Evolutionary conservation across 2,797 vertebrate genomes (phyloP).

Genomic region (Neoniphon sammara): DNA sequence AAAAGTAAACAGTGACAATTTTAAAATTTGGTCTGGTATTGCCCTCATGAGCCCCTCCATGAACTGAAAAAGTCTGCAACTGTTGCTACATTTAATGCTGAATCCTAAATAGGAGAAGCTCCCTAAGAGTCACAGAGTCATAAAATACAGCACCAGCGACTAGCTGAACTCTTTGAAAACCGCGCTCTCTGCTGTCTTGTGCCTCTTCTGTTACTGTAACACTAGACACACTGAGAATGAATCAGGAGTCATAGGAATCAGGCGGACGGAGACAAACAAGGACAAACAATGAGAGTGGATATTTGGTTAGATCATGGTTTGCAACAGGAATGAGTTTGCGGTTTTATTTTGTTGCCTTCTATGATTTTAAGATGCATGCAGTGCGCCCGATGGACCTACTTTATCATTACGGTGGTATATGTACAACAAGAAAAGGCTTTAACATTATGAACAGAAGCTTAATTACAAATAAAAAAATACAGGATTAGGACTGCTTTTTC

Average conservation of each 20-base stretch:
- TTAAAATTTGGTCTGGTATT: not conserved
- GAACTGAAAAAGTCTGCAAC: not conserved
- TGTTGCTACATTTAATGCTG: not conserved
- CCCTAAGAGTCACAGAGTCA: not conserved
- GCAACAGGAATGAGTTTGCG: not conserved
- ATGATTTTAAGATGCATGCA: not conserved
- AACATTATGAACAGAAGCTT: not conserved
- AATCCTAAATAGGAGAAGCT: not conserved
- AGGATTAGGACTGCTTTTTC: not conserved
- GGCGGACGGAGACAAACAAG: not conserved
- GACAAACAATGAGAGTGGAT: not conserved
- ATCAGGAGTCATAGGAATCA: not conserved
- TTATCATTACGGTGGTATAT: not conserved
- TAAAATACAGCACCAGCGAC: not conserved
- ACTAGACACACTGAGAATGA: not conserved
- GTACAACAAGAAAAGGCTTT: not conserved
- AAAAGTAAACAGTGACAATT: not conserved
- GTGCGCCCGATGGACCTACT: not conserved
- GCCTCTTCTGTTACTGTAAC: not conserved
- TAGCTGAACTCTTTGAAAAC: not conserved
- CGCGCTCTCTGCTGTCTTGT: not conserved
- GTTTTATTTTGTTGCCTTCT: not conserved
- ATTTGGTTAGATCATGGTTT: not conserved
- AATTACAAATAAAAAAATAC: not conserved
- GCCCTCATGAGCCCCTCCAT: not conserved